Evolutionary conservation across 2,888 invertebrate genomes (phyloP).

Genomic region (Eristalinus sepulchralis): DNA sequence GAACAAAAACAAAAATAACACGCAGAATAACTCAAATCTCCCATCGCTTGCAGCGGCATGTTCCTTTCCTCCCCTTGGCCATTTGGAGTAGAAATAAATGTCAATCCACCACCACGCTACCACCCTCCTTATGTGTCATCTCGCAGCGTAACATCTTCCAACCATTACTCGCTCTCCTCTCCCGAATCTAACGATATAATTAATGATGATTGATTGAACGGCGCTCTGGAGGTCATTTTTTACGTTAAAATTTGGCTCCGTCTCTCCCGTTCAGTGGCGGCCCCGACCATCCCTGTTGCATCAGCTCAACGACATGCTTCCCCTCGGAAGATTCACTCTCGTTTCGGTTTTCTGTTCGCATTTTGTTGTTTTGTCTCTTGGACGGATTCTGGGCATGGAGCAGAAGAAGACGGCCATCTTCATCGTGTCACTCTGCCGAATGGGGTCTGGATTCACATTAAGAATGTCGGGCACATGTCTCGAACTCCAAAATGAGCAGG

Average conservation of each 20-base stretch:
- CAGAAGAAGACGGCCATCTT: slow-evolving; percentile 8
- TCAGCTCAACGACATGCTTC: slow-evolving; percentile 25
- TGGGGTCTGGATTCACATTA: slow-evolving; percentile 14
- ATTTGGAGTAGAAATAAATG: not conserved
- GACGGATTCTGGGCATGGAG: not conserved
- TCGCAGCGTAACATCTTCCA: slow-evolving; percentile 34
- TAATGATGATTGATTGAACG: slow-evolving; percentile 69
- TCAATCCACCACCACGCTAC: slow-evolving; percentile 9
- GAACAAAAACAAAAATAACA: too few relatives aligned
- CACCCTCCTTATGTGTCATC: slow-evolving; percentile 41
- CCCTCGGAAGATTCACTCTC: slow-evolving; percentile 40
- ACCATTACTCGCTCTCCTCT: slow-evolving; percentile 27
- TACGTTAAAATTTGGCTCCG: slow-evolving; percentile 28
- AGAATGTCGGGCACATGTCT: slow-evolving; percentile 51
- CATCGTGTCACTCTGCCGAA: slow-evolving; percentile 16
- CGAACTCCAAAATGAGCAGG: slow-evolving; percentile 38
- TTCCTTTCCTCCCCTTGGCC: not conserved
- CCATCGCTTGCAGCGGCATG: slow-evolving; percentile 3
- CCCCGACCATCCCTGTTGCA: slow-evolving; percentile 41
- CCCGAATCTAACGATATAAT: slow-evolving; percentile 57
- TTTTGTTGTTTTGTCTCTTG: not conserved
- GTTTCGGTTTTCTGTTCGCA: slow-evolving; percentile 13
- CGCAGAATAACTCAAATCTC: not conserved
- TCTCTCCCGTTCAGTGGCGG: not conserved
- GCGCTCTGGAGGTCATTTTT: slow-evolving; percentile 55